phyloP scores from a whole-genome alignment of 1,140 invertebrate species.

The Cydia pomonella region DNA sequence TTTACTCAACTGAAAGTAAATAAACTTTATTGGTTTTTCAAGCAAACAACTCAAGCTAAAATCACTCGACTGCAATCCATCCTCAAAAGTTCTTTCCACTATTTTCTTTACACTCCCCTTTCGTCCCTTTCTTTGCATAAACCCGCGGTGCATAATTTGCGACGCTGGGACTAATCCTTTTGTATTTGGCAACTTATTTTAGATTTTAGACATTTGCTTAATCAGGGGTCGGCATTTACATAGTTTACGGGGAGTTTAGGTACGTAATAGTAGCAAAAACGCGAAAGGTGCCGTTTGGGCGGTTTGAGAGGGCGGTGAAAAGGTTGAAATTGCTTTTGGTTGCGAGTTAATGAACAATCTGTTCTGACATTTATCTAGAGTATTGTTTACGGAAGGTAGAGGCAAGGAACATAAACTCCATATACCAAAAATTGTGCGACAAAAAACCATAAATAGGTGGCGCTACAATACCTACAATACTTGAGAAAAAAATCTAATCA shows the following conservation, averaged over 20 bases:
- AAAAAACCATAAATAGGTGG: too few species aligned
- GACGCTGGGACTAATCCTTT: slow-evolving; percentile 2
- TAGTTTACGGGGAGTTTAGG: slow-evolving; percentile 18
- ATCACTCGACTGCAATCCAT: background rate
- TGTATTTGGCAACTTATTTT: slow-evolving; percentile 30
- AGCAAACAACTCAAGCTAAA: background rate
- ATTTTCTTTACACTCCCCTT: slow-evolving; percentile 18
- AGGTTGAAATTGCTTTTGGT: background rate
- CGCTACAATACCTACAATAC: too few species aligned
- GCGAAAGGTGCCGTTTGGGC: background rate
- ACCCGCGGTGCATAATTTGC: slow-evolving; percentile 25
- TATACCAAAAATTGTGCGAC: too few species aligned
- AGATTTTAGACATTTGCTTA: slow-evolving; percentile 32
- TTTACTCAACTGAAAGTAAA: background rate
- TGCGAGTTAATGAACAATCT: background rate
- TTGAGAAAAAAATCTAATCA: too few species aligned
- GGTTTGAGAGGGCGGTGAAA: background rate
- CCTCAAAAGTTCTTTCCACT: slow-evolving; percentile 22
- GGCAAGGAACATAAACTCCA: too few species aligned
- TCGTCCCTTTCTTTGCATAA: slow-evolving; percentile 30
- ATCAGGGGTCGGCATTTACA: background rate
- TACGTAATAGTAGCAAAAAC: slow-evolving; percentile 8
- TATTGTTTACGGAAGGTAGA: too few species aligned
- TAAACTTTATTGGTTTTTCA: slow-evolving; percentile 1
- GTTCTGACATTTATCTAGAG: background rate